Base-by-base conservation (phyloP, 2,888 invertebrate species). In the Ectemnius cavifrons region DNA sequence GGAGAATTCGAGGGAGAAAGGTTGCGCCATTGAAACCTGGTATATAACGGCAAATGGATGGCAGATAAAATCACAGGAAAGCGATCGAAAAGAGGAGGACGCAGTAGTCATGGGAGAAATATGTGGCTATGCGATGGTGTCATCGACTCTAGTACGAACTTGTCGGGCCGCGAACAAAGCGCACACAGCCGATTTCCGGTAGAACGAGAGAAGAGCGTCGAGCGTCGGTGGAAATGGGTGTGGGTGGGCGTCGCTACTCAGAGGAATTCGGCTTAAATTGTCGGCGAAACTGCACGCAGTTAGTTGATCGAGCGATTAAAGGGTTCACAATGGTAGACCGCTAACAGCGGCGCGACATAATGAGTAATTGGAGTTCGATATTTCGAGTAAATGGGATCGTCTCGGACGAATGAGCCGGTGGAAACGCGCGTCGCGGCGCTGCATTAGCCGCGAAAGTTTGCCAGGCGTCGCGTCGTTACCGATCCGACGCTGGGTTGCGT, bases 171-270 rank as follows among this genome's bases (percentile, higher is more conserved):
- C 5, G 52, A 62, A 84, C 84, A 84, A 84, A 80, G 76, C 76
- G 83, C 83, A 83, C 76, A 84, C 83, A 84, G 83, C 84, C 83
- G 83, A 80, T 83, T 84, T 84, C 84, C 84, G 81, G 75, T 28
- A 49, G 57, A 11, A 37, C 1, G 37, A 37, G 37, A 37, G 37
- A 37, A 8, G 8, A 37, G 37, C 37, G 37, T 1, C 37, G 37
- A 37, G 37, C 2, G 8, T 11, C 8, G 37, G 0, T 37, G 37
- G 37, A 37, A 37, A 4, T 37, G 8, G 37, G 37, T 11, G 8
- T 37, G 37, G 37, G 37, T 8, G 37, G 37, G 11, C 52, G 13
- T 16, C n/a, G 52, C 13, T 13, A 16, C 52, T 14, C 23, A 11
- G 23, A 67, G 77, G 72, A 79, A 79, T 79, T 78, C 78, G 75